These are phyloP conservation scores for Molossus molossus DNA, from an alignment of 2,797 vertebrate genomes.

Conservation along the genomic window DNA sequence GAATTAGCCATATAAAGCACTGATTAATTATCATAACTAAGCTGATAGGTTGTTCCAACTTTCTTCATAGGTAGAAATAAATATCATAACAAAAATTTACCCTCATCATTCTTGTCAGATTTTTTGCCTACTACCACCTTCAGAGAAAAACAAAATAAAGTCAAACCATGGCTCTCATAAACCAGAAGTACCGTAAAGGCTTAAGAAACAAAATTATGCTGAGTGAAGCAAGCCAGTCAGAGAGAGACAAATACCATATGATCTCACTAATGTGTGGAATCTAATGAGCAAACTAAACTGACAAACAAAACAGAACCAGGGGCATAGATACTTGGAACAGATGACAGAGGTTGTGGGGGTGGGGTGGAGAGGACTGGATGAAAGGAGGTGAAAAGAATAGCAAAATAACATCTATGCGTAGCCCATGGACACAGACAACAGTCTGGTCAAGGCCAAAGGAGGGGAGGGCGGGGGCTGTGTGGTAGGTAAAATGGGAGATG, in stretches of 20 bases:
- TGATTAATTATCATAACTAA: not conserved
- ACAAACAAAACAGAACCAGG: not conserved
- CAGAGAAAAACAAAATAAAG: conserved; percentile 55
- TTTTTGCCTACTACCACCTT: conserved; percentile 1
- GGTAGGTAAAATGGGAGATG: not conserved
- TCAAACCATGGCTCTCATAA: not conserved
- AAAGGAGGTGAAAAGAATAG: not conserved
- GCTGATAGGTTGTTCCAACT: not conserved
- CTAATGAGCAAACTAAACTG: not conserved
- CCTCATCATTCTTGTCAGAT: not conserved
- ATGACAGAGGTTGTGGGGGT: not conserved
- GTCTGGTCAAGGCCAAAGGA: not conserved
- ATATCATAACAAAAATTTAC: not conserved
- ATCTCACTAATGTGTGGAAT: not conserved
- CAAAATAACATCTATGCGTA: not conserved
- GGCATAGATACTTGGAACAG: not conserved
- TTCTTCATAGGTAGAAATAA: not conserved
- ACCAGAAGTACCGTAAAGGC: not conserved
- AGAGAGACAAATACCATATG: not conserved
- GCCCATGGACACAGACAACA: not conserved
- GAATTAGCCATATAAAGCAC: not conserved
- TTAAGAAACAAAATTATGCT: not conserved
- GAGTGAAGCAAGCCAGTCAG: not conserved
- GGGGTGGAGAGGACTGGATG: not conserved
- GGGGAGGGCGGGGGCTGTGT: not conserved